Evolutionary conservation across 92 coral and sea anemone genomes (phyloP).

Genomic region (Blastomussa wellsi): DNA sequence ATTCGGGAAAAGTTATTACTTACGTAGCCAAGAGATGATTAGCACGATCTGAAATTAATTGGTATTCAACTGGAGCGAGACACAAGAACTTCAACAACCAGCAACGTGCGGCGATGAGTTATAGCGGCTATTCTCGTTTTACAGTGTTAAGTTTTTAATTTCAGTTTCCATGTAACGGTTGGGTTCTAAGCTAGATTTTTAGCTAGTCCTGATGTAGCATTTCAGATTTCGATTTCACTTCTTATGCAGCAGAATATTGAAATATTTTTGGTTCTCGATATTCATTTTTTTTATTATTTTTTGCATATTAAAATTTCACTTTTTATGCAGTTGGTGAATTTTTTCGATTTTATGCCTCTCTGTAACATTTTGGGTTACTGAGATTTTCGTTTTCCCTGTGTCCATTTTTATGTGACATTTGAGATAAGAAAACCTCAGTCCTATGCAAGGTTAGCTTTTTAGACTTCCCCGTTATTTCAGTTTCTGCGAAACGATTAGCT

Average conservation of each 20-base stretch:
- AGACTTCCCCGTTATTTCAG: not conserved
- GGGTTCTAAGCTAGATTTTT: not conserved
- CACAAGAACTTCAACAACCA: not conserved
- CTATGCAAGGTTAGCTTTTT: not conserved
- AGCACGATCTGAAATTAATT: not conserved
- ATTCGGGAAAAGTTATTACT: not conserved
- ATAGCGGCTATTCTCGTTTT: not conserved
- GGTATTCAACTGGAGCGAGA: not conserved
- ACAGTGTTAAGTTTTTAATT: not conserved
- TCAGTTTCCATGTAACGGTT: not conserved
- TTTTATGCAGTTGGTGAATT: not conserved
- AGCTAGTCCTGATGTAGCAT: not conserved
- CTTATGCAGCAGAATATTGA: not conserved
- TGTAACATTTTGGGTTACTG: too few relatives aligned
- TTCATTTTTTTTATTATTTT: not conserved
- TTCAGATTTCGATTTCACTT: not conserved
- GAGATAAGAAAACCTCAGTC: not conserved
- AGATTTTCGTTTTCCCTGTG: too few relatives aligned
- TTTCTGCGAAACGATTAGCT: not conserved
- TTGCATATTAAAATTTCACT: not conserved
- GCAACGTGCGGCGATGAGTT: not conserved
- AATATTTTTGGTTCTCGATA: not conserved
- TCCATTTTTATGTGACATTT: not conserved
- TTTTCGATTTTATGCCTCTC: not conserved
- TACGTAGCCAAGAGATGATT: not conserved